Percentiles rank a stretch among this genome's conserved stretches.
These are phyloP conservation scores for Chaenocephalus aceratus DNA, from an alignment of 2,113 vertebrate genomes.

Conservation along the genomic window DNA sequence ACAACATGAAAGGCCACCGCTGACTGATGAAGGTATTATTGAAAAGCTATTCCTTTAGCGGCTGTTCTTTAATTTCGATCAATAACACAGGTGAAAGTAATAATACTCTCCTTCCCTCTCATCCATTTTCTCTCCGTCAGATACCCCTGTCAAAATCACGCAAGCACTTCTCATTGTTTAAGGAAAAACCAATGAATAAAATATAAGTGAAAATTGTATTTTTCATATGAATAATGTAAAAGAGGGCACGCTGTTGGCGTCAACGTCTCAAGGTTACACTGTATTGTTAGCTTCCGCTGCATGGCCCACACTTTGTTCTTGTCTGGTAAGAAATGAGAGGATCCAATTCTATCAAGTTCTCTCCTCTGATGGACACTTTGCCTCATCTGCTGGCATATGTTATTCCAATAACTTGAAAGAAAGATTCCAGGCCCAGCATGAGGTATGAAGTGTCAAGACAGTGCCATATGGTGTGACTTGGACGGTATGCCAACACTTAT, in stretches of 20 bases:
- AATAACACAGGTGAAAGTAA: conserved; percentile 73
- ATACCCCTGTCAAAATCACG: conserved; percentile 67
- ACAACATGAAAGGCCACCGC: conserved; percentile 55
- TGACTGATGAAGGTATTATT: conserved; percentile 79
- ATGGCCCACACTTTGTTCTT: conserved; percentile 68
- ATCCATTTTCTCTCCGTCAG: conserved; percentile 65
- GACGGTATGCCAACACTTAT: conserved; percentile 51
- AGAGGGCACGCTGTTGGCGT: conserved; percentile 71
- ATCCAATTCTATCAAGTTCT: conserved; percentile 65
- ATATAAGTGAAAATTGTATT: conserved; percentile 83
- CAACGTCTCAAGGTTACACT: conserved; percentile 79
- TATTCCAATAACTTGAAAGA: conserved; percentile 58
- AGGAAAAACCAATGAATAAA: conserved; percentile 85
- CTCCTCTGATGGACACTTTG: conserved; percentile 61
- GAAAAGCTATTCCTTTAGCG: conserved; percentile 69
- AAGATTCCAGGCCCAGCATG: conserved; percentile 50
- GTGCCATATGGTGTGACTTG: conserved; percentile 54
- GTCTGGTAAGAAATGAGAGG: conserved; percentile 73
- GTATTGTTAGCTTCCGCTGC: conserved; percentile 61
- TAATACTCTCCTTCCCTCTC: conserved; percentile 58
- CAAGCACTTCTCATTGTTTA: conserved; percentile 72
- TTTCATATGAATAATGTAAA: conserved; percentile 85
- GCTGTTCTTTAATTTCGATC: conserved; percentile 77
- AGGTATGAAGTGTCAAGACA: conserved; percentile 49
- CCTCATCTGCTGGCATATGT: conserved; percentile 44